A percentile compares a stretch with the other conserved stretches of the same genome.
Conservation (phyloP, 2,888 invertebrate genomes). For the Hydriomena furcata region DNA sequence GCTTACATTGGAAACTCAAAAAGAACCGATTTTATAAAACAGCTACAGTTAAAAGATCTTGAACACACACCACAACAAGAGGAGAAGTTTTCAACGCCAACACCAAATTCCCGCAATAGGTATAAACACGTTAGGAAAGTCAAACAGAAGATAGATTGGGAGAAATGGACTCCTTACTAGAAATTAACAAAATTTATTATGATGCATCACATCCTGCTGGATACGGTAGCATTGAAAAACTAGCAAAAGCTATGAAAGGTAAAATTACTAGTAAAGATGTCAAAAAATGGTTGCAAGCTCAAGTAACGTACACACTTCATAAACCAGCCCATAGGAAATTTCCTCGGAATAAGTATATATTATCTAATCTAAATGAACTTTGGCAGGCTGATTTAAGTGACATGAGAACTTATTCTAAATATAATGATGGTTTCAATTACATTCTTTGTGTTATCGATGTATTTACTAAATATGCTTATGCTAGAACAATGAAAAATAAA, state of each 20-base stretch:
- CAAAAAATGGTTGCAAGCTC: conserved; percentile 34
- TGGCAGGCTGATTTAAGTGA: conserved; percentile 35
- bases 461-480: not conserved
- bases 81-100: conserved; percentile 6
- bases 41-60: conserved; percentile 9
- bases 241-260: no score
- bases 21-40: conserved; percentile 25
- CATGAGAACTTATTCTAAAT: not conserved
- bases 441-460: not conserved
- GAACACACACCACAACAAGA: no score
- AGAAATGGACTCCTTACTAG: conserved; percentile 40
- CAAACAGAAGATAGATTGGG: conserved; percentile 36
- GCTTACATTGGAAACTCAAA: conserved; percentile 39
- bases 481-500: not conserved
- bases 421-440: no score
- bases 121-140: conserved; percentile 26
- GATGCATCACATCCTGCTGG: conserved; percentile 37
- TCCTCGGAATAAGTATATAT: conserved; percentile 34
- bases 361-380: conserved; percentile 36
- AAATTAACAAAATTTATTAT: no score
- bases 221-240: conserved; percentile 33
- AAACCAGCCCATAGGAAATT: conserved; percentile 33
- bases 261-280: conserved; percentile 33
- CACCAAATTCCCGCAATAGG: no score
- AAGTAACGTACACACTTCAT: conserved; percentile 27